Evolutionary conservation across 1,140 invertebrate species (phyloP).

Genomic region (Psilanteris sp.): DNA sequence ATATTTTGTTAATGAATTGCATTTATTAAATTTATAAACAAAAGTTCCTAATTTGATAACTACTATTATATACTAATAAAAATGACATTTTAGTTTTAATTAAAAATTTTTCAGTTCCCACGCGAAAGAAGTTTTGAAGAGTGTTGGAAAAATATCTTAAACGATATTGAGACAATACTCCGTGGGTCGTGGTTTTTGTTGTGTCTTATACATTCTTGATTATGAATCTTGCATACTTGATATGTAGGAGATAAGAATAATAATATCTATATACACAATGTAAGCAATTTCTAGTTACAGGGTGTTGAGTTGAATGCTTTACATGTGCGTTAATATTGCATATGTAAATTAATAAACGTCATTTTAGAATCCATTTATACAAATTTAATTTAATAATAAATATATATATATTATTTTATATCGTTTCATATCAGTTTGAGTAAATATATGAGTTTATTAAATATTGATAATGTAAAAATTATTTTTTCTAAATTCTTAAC

Average conservation of each 20-base stretch:
- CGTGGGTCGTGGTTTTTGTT: slow-evolving; percentile 12
- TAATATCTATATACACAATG: slow-evolving; percentile 36
- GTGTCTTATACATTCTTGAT: not conserved
- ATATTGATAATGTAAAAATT: too few species aligned
- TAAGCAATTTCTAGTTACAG: slow-evolving; percentile 52
- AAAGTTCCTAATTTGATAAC: too few species aligned
- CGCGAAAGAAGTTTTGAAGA: slow-evolving; percentile 3
- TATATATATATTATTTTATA: too few species aligned
- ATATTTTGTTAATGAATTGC: too few species aligned
- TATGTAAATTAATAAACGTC: slow-evolving; percentile 4
- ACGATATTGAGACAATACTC: slow-evolving; percentile 15
- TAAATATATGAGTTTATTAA: too few species aligned
- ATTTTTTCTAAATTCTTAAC: too few species aligned
- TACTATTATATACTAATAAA: too few species aligned
- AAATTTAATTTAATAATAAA: not conserved
- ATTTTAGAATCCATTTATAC: not conserved
- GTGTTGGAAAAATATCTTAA: slow-evolving; percentile 5
- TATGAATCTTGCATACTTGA: slow-evolving; percentile 15
- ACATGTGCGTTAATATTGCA: slow-evolving; percentile 26
- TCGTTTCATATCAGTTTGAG: too few species aligned
- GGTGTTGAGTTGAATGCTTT: slow-evolving; percentile 39
- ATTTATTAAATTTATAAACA: too few species aligned
- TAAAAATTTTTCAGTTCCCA: not conserved
- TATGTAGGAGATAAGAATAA: slow-evolving; percentile 32
- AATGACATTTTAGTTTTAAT: not conserved